Conservation (phyloP, 2,797 vertebrate species). For the Ctenopoma kingsleyae region DNA sequence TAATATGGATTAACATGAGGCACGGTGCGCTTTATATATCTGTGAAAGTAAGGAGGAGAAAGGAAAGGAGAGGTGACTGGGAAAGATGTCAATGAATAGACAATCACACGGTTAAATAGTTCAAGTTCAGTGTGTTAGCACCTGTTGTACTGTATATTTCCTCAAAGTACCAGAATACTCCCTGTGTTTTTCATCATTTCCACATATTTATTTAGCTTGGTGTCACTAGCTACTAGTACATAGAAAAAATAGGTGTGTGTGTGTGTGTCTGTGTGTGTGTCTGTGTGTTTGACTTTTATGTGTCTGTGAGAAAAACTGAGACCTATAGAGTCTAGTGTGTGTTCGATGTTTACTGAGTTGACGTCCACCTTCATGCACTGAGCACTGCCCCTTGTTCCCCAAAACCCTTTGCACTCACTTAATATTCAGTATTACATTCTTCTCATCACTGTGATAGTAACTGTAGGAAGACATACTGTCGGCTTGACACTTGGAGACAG, state of each 20-base stretch:
- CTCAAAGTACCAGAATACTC: neutral
- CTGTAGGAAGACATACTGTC: conserved; percentile 5
- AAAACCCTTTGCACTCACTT: conserved; percentile 20
- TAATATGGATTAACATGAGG: neutral
- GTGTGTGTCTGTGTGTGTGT: conserved; percentile 14
- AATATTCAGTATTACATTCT: conserved; percentile 33
- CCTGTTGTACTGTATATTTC: neutral
- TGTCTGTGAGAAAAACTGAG: neutral
- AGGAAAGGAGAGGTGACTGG: neutral
- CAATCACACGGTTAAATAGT: neutral
- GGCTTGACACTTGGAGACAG: conserved; percentile 36
- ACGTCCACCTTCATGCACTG: conserved; percentile 14
- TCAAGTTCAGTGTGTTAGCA: neutral
- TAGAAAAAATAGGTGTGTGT: conserved; percentile 13
- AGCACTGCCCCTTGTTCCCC: conserved; percentile 24
- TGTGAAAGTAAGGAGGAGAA: neutral
- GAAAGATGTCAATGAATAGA: neutral
- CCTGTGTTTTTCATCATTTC: neutral
- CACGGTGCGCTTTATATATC: neutral
- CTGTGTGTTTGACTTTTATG: conserved; percentile 32
- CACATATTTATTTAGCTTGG: conserved; percentile 18
- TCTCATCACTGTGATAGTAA: conserved; percentile 16
- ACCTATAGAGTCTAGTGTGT: conserved; percentile 10
- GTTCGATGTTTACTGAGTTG: conserved; percentile 8
- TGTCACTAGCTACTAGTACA: neutral